Evolutionary conservation across 37 sponge, comb jelly and placozoan species (phyloP).

Genomic region (Aphrocallistes beatrix): DNA sequence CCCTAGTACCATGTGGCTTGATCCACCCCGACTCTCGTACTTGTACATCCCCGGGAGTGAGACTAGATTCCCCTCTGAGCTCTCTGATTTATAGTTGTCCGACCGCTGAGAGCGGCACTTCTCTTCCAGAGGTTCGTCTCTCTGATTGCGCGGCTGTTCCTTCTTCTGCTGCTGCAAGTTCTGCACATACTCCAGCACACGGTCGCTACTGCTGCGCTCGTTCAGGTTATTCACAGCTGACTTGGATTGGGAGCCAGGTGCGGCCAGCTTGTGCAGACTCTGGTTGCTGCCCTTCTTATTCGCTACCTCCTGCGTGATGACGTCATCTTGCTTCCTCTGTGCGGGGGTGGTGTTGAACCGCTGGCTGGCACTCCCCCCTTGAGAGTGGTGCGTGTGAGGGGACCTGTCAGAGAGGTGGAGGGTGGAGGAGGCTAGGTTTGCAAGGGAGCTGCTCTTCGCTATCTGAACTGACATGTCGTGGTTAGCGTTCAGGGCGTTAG

Average conservation of each 20-base stretch:
- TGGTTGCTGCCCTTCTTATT: background rate
- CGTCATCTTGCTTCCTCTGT: conserved; percentile 6
- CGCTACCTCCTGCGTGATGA: background rate
- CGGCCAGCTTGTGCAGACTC: background rate
- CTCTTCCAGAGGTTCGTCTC: background rate
- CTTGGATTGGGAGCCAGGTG: background rate
- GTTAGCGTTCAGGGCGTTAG: background rate
- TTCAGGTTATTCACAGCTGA: background rate
- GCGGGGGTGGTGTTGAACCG: background rate
- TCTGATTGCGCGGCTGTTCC: background rate
- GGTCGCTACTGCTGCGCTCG: background rate
- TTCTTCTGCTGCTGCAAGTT: background rate
- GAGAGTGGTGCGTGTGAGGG: background rate
- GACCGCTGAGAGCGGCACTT: background rate
- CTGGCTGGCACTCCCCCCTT: background rate
- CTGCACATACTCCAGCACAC: background rate
- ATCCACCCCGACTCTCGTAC: background rate
- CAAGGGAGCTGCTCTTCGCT: conserved; percentile 1
- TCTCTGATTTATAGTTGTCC: background rate
- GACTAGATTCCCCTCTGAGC: background rate
- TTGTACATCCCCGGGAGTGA: background rate
- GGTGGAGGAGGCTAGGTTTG: background rate
- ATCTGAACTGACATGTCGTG: conserved; percentile 9
- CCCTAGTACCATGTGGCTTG: background rate
- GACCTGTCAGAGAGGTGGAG: conserved; percentile 9